Evolutionary conservation across 2,113 vertebrate genomes (phyloP).

Genomic region (Cygnus buccinator): DNA sequence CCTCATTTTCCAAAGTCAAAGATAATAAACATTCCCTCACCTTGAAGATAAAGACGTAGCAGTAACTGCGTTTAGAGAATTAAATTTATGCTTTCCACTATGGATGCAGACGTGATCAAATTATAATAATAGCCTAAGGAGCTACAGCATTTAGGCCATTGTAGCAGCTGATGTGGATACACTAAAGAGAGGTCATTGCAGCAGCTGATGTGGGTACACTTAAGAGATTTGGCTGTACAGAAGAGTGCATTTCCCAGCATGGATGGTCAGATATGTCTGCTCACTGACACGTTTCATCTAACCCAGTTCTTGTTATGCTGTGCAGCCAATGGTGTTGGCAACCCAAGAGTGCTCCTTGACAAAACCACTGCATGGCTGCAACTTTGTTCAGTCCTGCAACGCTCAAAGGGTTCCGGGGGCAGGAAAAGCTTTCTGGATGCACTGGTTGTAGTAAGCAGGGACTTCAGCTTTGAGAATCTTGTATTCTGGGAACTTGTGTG

Average conservation of each 20-base stretch:
- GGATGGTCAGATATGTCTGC: neutral
- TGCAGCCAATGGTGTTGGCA: neutral
- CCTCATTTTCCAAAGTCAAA: neutral
- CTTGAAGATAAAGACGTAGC: neutral
- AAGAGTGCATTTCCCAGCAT: neutral
- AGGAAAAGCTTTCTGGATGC: neutral
- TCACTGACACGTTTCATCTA: neutral
- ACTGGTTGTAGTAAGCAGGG: neutral
- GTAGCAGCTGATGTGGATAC: neutral
- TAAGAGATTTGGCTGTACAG: neutral
- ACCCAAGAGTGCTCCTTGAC: neutral
- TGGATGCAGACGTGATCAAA: neutral
- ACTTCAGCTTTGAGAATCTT: neutral
- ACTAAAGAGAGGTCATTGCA: too few relatives aligned
- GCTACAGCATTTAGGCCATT: neutral
- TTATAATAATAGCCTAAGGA: neutral
- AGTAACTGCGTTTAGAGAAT: neutral
- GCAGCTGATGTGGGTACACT: neutral
- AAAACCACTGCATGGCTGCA: neutral
- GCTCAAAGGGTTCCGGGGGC: neutral
- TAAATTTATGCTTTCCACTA: neutral
- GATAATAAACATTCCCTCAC: neutral
- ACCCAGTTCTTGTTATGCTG: neutral
- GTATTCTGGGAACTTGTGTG: neutral
- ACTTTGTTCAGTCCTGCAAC: neutral